Conservation (phyloP, 1,140 invertebrate genomes). For the Augochlora pura region DNA sequence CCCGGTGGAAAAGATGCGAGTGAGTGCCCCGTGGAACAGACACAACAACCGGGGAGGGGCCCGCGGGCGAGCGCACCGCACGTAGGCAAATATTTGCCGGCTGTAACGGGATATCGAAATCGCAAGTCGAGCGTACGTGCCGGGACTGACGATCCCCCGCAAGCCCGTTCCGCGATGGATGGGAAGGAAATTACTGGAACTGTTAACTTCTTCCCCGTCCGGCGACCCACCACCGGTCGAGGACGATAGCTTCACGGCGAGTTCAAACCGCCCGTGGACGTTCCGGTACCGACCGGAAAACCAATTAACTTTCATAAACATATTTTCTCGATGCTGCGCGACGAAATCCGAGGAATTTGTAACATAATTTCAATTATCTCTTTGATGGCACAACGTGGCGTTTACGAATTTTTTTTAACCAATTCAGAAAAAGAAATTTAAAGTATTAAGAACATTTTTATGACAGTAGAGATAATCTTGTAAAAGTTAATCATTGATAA, state of each 20-base stretch:
- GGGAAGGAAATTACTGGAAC: conserved; percentile 18
- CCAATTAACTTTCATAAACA: too few relatives aligned
- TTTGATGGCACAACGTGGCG: too few relatives aligned
- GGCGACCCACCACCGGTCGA: neutral
- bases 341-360: too few relatives aligned
- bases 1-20: neutral
- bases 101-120: conserved; percentile 42
- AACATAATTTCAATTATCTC: too few relatives aligned
- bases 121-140: conserved; percentile 24
- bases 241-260: neutral
- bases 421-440: too few relatives aligned
- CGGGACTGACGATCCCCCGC: neutral
- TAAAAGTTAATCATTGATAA: too few relatives aligned
- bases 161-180: neutral
- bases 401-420: too few relatives aligned
- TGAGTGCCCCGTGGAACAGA: neutral
- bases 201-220: conserved; percentile 17
- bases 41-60: neutral
- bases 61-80: neutral
- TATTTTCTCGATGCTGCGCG: too few relatives aligned
- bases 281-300: too few relatives aligned
- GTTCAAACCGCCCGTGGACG: neutral
- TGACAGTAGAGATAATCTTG: too few relatives aligned
- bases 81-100: conserved; percentile 32
- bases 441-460: too few relatives aligned